Evolutionary conservation across 2,888 invertebrate species (phyloP).

Genomic region (Argyresthia albistria): DNA sequence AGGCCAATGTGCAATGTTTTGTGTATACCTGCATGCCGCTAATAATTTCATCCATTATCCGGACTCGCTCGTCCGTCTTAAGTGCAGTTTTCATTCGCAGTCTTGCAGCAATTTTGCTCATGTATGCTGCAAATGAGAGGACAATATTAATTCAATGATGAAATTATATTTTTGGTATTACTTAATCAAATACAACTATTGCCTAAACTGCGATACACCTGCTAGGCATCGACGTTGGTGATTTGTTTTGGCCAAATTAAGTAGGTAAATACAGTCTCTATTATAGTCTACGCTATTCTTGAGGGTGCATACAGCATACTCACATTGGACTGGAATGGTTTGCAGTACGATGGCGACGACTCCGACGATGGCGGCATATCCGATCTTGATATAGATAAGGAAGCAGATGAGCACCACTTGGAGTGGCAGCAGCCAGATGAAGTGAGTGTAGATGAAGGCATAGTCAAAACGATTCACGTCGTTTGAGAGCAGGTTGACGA

Average conservation of each 20-base stretch:
- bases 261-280: no score
- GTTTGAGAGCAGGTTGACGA: slow-evolving; percentile 94
- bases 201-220: no score
- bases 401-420: slow-evolving; percentile 78
- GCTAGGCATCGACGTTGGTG: no score
- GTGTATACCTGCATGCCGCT: slow-evolving; percentile 85
- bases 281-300: not conserved
- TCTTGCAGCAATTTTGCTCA: slow-evolving; percentile 75
- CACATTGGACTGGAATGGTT: slow-evolving; percentile 88
- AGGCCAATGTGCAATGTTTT: not conserved
- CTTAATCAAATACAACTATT: no score
- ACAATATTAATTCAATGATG: no score
- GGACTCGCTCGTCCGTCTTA: slow-evolving; percentile 90
- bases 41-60: slow-evolving; percentile 96
- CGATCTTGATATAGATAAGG: slow-evolving; percentile 83
- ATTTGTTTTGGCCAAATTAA: no score
- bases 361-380: slow-evolving; percentile 82
- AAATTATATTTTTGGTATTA: no score
- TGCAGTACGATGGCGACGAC: slow-evolving; percentile 83
- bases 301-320: no score
- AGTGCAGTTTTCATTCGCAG: slow-evolving; percentile 85
- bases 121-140: slow-evolving; percentile 59
- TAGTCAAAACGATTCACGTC: slow-evolving; percentile 94
- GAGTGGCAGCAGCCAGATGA: slow-evolving; percentile 89
- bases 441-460: slow-evolving; percentile 86